phyloP scores from a whole-genome alignment of 2,888 invertebrate genomes.

The Bugulina stolonifera region DNA sequence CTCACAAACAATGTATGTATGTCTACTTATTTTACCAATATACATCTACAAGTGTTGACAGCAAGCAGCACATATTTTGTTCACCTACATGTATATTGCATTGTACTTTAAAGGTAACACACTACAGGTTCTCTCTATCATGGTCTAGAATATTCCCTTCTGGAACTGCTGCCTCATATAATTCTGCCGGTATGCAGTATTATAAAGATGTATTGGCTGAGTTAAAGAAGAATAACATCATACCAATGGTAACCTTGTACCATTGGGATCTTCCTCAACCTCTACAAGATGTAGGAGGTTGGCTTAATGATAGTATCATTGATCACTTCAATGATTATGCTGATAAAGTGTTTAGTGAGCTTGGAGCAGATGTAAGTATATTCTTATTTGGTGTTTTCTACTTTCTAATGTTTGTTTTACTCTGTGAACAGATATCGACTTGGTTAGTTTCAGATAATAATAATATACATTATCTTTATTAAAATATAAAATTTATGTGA shows the following conservation, averaged over 20 bases:
- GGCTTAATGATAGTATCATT: slow-evolving; percentile 35
- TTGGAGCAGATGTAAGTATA: slow-evolving; percentile 49
- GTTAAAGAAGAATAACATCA: slow-evolving; percentile 58
- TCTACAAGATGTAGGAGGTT: slow-evolving; percentile 42
- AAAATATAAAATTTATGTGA: no score
- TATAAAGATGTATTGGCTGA: slow-evolving; percentile 69
- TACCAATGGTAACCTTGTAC: slow-evolving; percentile 58
- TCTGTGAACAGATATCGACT: no score
- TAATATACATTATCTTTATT: no score
- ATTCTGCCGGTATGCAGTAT: slow-evolving; percentile 65
- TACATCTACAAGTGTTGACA: no score
- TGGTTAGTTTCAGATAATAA: no score
- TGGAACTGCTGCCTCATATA: slow-evolving; percentile 53
- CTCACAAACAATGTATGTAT: no score
- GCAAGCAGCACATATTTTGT: no score
- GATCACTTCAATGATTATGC: slow-evolving; percentile 38
- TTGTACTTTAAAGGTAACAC: background rate
- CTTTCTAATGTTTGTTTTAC: no score
- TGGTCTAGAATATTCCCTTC: slow-evolving; percentile 68
- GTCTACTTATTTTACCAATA: no score
- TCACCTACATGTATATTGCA: no score
- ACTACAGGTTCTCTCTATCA: slow-evolving; percentile 53
- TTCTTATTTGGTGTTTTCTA: background rate
- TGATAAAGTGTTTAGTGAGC: slow-evolving; percentile 34
- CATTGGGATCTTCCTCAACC: slow-evolving; percentile 36